phyloP scores from a whole-genome alignment of 2,888 invertebrate species.

The Dynastes maya region DNA sequence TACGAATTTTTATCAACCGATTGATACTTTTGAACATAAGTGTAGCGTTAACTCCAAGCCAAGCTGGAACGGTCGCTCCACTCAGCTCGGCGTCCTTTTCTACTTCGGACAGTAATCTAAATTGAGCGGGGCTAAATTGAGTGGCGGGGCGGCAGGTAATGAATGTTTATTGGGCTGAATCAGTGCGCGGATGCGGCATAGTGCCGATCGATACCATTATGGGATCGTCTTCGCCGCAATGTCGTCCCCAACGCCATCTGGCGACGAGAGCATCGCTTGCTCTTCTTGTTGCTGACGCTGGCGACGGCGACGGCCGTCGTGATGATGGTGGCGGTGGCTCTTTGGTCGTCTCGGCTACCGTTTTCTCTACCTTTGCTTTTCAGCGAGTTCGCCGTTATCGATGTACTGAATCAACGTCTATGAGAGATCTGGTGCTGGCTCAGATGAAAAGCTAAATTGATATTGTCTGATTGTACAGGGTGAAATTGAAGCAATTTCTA shows the following conservation, averaged over 20 bases:
- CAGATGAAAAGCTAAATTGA: too few species aligned
- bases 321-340: too few species aligned
- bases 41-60: not conserved
- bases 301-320: slow-evolving; percentile 17
- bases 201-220: slow-evolving; percentile 58
- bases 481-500: too few species aligned
- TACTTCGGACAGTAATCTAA: slow-evolving; percentile 68
- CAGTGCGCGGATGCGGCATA: slow-evolving; percentile 63
- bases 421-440: too few species aligned
- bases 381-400: too few species aligned
- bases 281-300: slow-evolving; percentile 6
- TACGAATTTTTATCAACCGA: too few species aligned
- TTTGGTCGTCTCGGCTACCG: too few species aligned
- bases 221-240: slow-evolving; percentile 39
- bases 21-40: not conserved
- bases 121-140: slow-evolving; percentile 69
- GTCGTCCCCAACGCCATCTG: slow-evolving; percentile 47
- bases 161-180: slow-evolving; percentile 70
- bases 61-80: not conserved
- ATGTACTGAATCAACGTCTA: too few species aligned
- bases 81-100: slow-evolving; percentile 32
- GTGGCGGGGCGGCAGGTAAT: slow-evolving; percentile 68
- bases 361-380: too few species aligned
- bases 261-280: slow-evolving; percentile 55
- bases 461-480: too few species aligned